Evolutionary conservation across 2,797 vertebrate genomes (phyloP).

Genomic region (Dipus sagitta): DNA sequence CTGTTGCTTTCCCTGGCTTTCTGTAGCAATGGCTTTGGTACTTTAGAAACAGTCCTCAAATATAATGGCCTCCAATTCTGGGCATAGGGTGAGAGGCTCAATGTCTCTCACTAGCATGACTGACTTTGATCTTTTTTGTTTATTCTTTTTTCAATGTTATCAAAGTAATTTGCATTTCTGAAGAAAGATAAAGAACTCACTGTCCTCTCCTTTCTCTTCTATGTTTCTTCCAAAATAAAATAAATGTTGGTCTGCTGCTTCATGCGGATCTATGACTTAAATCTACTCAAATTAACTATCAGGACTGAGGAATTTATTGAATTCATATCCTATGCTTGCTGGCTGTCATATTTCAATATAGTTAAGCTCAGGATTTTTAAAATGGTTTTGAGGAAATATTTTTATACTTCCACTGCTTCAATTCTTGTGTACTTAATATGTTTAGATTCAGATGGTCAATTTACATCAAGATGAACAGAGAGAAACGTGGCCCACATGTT

Average conservation of each 20-base stretch:
- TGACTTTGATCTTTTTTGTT: conserved; percentile 7
- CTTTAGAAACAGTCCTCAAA: neutral
- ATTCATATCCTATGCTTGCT: neutral
- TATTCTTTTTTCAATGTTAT: neutral
- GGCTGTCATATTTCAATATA: neutral
- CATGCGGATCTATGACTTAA: neutral
- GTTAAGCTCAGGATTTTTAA: conserved; percentile 1
- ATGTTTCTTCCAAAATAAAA: neutral
- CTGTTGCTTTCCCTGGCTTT: fast-evolving
- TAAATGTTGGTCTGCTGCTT: neutral
- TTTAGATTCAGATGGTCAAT: neutral
- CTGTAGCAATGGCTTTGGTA: neutral
- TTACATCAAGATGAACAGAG: neutral
- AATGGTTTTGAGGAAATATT: neutral
- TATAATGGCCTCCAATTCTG: neutral
- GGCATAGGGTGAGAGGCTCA: neutral
- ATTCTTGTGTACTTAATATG: neutral
- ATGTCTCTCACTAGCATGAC: neutral
- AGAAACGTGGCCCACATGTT: neutral
- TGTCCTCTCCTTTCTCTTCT: neutral
- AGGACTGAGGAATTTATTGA: neutral
- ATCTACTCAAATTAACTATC: neutral
- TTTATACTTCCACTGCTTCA: neutral
- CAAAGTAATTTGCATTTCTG: neutral
- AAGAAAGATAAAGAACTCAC: neutral